These are phyloP conservation scores for Sylvilagus floridanus DNA, from an alignment of 2,797 vertebrate species.

Conservation along the genomic window DNA sequence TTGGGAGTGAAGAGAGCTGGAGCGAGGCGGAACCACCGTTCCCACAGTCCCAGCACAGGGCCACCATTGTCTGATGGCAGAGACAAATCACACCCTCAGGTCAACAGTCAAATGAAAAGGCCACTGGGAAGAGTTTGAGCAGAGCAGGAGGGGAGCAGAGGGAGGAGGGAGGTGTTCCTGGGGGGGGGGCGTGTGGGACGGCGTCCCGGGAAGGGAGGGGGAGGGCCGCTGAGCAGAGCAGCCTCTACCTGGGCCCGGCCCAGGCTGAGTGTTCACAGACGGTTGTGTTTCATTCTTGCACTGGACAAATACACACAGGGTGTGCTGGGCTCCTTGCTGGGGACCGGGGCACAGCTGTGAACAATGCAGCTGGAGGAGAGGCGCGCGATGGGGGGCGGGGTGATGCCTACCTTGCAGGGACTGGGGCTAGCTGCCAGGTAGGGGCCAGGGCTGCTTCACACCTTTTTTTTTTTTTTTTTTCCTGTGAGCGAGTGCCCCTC, in stretches of 20 bases:
- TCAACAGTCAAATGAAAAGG: constrained; percentile 39
- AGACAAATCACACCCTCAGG: constrained; percentile 5
- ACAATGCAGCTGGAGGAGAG: constrained; percentile 2
- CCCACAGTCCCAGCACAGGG: constrained; percentile 43
- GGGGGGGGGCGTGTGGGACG: not conserved
- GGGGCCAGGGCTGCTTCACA: not conserved
- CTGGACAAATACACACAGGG: not conserved
- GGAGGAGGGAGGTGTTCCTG: not conserved
- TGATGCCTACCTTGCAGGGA: too few relatives aligned
- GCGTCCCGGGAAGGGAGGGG: not conserved
- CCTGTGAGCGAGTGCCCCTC: not conserved
- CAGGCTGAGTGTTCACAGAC: not conserved
- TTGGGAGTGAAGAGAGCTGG: not conserved
- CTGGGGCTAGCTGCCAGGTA: too few relatives aligned
- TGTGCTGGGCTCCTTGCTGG: not conserved
- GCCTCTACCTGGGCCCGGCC: not conserved
- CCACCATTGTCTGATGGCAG: constrained; percentile 1
- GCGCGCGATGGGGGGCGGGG: too few relatives aligned
- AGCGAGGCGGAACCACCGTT: not conserved
- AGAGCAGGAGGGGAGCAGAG: not conserved
- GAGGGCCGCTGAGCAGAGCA: not conserved
- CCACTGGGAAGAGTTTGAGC: constrained; percentile 18
- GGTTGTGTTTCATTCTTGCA: not conserved
- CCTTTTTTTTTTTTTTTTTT: not conserved
- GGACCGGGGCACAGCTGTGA: not conserved